phyloP scores from a whole-genome alignment of 1,140 invertebrate species.

The Drosophila sulfurigaster region DNA sequence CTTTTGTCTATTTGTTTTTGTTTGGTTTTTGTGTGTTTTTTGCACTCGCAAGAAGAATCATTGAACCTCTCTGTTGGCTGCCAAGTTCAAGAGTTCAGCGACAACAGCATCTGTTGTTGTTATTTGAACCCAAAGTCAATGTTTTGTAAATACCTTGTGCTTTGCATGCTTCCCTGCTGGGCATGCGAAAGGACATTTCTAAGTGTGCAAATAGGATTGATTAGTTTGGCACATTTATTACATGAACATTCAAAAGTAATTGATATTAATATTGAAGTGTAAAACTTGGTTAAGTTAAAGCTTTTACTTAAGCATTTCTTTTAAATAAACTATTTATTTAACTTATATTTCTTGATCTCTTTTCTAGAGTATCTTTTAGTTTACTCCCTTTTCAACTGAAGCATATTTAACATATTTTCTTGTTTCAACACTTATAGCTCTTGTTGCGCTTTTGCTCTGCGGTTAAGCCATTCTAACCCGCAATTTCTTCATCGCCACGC shows the following conservation, averaged over 20 bases:
- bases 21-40: slow-evolving; percentile 15
- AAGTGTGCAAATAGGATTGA: neutral
- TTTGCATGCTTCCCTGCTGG: slow-evolving; percentile 1
- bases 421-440: slow-evolving; percentile 55
- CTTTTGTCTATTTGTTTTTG: slow-evolving; percentile 25
- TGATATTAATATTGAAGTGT: too few relatives aligned
- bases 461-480: slow-evolving; percentile 53
- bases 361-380: slow-evolving; percentile 10
- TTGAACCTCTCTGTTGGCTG: slow-evolving; percentile 64
- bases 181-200: slow-evolving; percentile 4
- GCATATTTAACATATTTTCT: slow-evolving; percentile 48
- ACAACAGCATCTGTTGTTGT: slow-evolving; percentile 66
- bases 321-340: neutral
- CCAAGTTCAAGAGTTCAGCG: slow-evolving; percentile 76
- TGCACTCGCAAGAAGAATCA: slow-evolving; percentile 41
- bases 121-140: slow-evolving; percentile 44
- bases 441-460: slow-evolving; percentile 77
- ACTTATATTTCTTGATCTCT: neutral
- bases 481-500: neutral
- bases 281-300: too few relatives aligned
- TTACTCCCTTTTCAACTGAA: too few relatives aligned
- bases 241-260: neutral
- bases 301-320: too few relatives aligned
- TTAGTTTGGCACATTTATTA: neutral
- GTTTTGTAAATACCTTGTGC: slow-evolving; percentile 20